Evolutionary conservation across 2,797 vertebrate species (phyloP).

Genomic region (Mormyrops attenuatus): DNA sequence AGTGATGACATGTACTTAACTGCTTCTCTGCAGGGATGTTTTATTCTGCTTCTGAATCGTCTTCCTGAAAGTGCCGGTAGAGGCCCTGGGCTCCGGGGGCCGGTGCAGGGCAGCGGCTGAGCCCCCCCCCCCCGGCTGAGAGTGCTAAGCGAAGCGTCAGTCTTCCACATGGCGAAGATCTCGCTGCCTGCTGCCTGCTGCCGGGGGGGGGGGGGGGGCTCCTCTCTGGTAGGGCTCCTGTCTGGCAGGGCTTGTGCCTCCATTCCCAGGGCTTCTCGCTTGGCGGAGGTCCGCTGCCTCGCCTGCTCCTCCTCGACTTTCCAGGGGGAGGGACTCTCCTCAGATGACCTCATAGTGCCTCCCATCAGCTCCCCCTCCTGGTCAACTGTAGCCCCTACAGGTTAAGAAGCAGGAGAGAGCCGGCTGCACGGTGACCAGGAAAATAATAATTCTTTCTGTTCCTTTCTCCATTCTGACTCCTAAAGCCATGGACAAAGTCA

Average conservation of each 20-base stretch:
- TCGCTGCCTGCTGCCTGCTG: neutral
- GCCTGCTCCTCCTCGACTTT: neutral
- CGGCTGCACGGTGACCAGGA: neutral
- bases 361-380: constrained; percentile 1
- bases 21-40: neutral
- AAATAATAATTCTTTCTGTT: neutral
- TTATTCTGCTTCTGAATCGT: neutral
- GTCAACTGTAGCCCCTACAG: neutral
- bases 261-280: neutral
- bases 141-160: neutral
- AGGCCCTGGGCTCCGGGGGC: neutral
- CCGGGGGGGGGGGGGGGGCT: neutral
- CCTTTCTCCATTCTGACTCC: neutral
- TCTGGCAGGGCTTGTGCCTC: neutral
- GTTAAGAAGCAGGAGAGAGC: neutral
- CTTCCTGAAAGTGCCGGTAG: neutral
- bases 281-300: neutral
- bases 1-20: neutral
- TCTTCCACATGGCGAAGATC: neutral
- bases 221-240: neutral
- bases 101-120: neutral
- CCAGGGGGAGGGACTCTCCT: neutral
- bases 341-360: neutral
- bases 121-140: neutral
- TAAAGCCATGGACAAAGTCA: neutral